A percentile compares a stretch with the other conserved stretches of the same genome.
Evolutionary conservation across 2,797 vertebrate genomes (phyloP).

Genomic region (Pristis pectinata): DNA sequence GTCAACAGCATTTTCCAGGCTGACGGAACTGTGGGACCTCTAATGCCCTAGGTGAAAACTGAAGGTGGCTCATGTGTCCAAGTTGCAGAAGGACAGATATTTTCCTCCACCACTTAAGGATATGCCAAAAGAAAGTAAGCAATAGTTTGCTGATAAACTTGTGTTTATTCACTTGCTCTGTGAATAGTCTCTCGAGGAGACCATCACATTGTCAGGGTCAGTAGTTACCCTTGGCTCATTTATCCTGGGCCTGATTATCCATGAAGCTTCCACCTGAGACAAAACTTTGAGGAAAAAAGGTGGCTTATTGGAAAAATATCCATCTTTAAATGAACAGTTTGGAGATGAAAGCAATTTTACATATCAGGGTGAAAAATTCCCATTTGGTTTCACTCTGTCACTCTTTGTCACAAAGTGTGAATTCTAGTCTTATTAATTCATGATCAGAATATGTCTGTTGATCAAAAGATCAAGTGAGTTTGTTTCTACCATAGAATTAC

Average conservation of each 20-base stretch:
- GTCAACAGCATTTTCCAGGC: background rate
- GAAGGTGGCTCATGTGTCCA: background rate
- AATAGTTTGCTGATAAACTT: background rate
- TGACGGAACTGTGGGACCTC: background rate
- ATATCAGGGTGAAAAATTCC: background rate
- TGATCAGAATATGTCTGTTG: background rate
- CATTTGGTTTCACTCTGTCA: background rate
- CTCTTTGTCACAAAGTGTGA: background rate
- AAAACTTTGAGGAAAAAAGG: background rate
- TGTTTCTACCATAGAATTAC: slow-evolving; percentile 8
- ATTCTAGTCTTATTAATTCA: background rate
- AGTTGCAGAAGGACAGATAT: background rate
- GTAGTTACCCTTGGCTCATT: background rate
- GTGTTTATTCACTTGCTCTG: background rate
- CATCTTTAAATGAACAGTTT: background rate
- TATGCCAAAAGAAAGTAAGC: background rate
- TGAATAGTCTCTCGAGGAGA: background rate
- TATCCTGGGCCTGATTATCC: background rate
- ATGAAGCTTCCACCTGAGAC: background rate
- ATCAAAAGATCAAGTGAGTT: slow-evolving; percentile 4
- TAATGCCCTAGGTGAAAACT: background rate
- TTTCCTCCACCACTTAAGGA: background rate
- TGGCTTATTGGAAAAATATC: background rate
- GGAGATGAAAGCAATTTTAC: background rate
- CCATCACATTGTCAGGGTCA: background rate